These are phyloP conservation scores for Steinernema carpocapsae DNA, from an alignment of 2,888 invertebrate genomes.

Conservation along the genomic window DNA sequence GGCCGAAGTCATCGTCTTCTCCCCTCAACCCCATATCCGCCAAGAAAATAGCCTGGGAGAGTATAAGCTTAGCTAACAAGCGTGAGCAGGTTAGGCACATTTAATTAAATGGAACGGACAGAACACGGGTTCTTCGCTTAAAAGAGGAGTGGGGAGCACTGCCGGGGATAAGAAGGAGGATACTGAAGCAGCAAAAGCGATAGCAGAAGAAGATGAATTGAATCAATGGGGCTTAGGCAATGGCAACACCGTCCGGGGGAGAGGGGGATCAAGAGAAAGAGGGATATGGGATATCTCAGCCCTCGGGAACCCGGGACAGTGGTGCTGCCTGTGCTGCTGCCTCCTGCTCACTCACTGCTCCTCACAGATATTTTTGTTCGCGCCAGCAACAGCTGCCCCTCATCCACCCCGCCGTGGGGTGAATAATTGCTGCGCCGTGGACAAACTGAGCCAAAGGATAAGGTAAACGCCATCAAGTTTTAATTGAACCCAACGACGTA, in stretches of 20 bases:
- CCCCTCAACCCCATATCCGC: no score
- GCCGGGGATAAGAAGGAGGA: no score
- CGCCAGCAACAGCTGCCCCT: conserved; percentile 29
- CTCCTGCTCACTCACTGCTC: conserved; percentile 12
- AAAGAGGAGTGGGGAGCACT: neutral
- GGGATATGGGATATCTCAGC: conserved; percentile 23
- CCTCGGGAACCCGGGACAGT: neutral
- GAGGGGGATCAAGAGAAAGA: conserved; percentile 20
- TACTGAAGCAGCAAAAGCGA: conserved; percentile 14
- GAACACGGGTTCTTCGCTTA: neutral
- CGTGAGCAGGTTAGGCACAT: conserved; percentile 7
- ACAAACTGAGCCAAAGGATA: conserved; percentile 21
- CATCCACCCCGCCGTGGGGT: conserved; percentile 20
- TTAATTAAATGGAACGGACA: neutral
- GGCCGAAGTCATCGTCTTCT: neutral
- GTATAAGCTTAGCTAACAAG: neutral
- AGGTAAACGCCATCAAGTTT: conserved; percentile 27
- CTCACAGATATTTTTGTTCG: conserved; percentile 27
- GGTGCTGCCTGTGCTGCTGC: neutral
- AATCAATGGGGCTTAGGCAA: conserved; percentile 13
- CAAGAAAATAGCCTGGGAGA: neutral
- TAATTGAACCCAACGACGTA: neutral
- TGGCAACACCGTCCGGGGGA: neutral
- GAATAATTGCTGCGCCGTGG: conserved; percentile 29
- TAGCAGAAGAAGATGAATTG: conserved; percentile 3